Evolutionary conservation across 2,113 vertebrate genomes (phyloP).

Genomic region (Nymphicus hollandicus): DNA sequence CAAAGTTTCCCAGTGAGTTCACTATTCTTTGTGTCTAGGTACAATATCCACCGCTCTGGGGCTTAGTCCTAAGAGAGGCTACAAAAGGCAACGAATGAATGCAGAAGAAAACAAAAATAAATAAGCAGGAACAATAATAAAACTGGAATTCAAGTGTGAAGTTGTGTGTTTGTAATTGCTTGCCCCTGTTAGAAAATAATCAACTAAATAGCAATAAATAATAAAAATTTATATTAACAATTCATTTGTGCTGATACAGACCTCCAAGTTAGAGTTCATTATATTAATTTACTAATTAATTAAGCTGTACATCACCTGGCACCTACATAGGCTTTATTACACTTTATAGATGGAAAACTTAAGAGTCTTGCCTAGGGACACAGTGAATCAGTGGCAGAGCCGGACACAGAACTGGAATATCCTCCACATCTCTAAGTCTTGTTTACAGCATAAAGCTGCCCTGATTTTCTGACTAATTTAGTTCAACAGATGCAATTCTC

Average conservation of each 20-base stretch:
- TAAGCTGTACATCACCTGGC: constrained; percentile 27
- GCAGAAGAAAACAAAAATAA: constrained; percentile 41
- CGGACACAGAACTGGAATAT: constrained; percentile 41
- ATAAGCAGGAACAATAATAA: constrained; percentile 46
- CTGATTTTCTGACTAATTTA: constrained; percentile 55
- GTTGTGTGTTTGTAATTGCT: constrained; percentile 55
- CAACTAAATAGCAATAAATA: constrained; percentile 68
- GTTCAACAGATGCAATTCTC: constrained; percentile 47
- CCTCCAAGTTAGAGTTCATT: constrained; percentile 51
- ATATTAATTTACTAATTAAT: constrained; percentile 61
- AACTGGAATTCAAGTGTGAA: constrained; percentile 55
- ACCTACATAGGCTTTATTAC: constrained; percentile 29
- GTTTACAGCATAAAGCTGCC: constrained; percentile 32
- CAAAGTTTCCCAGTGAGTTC: not conserved
- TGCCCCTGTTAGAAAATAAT: constrained; percentile 54
- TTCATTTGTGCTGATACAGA: constrained; percentile 67
- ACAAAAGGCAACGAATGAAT: not conserved
- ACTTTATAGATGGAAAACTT: constrained; percentile 60
- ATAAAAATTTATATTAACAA: constrained; percentile 66
- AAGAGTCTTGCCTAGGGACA: constrained; percentile 61
- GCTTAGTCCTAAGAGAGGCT: not conserved
- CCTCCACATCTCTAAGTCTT: not conserved
- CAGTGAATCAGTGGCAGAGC: constrained; percentile 58
- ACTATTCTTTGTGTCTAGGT: not conserved
- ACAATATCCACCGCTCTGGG: not conserved